Percentiles rank a stretch among this genome's conserved stretches.
Evolutionary conservation across 2,888 invertebrate genomes (phyloP).

Genomic region (Eilema sororculum): DNA sequence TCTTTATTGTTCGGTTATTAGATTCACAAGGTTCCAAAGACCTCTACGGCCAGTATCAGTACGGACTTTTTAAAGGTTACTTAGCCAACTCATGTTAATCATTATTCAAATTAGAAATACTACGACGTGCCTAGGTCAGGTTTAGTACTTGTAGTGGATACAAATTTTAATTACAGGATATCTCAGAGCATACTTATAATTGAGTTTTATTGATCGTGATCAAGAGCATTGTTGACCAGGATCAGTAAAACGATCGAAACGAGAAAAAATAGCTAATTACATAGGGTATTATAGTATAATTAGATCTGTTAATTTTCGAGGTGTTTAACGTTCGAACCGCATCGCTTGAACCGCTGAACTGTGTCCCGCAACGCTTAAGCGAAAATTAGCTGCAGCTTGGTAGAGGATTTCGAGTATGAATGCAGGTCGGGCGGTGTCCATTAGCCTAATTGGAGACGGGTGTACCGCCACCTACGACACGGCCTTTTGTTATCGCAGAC

Average conservation of each 20-base stretch:
- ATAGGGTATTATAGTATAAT: background rate
- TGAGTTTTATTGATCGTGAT: no score
- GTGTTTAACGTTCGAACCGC: slow-evolving; percentile 28
- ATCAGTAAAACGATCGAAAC: no score
- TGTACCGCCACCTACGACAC: slow-evolving; percentile 64
- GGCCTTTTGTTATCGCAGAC: slow-evolving; percentile 69
- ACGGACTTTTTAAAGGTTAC: background rate
- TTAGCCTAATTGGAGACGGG: slow-evolving; percentile 85
- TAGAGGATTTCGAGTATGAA: slow-evolving; percentile 85
- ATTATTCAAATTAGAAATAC: background rate
- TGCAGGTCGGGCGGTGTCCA: slow-evolving; percentile 84
- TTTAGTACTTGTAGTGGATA: background rate
- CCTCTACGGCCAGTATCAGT: background rate
- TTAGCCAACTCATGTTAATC: background rate
- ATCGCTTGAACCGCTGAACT: slow-evolving; percentile 59
- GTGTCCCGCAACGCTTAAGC: slow-evolving; percentile 69
- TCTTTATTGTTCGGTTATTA: background rate
- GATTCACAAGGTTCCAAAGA: background rate
- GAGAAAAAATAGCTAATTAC: background rate
- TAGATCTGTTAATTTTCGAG: no score
- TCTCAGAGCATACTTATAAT: no score
- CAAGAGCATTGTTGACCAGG: no score
- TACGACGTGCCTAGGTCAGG: background rate
- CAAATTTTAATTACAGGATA: no score
- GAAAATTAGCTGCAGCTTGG: slow-evolving; percentile 85